Evolutionary conservation across 2,113 vertebrate species (phyloP).

Genomic region (Lota lota): DNA sequence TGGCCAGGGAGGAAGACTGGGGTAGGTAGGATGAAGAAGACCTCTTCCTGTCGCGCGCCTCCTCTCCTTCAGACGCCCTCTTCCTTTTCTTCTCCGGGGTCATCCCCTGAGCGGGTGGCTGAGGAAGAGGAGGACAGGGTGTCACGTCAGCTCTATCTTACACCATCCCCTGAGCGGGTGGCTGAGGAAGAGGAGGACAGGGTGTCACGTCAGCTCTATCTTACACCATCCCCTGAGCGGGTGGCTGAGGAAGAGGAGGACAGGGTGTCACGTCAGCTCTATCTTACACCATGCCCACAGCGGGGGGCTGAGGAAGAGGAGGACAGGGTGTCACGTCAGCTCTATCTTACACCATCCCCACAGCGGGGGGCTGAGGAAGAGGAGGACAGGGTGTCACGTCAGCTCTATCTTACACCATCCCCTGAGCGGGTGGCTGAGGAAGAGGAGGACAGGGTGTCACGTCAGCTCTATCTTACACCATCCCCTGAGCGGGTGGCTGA

Average conservation of each 20-base stretch:
- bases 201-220: conserved; percentile 41
- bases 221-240: conserved; percentile 74
- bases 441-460: conserved; percentile 54
- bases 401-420: conserved; percentile 25
- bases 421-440: conserved; percentile 22
- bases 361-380: conserved; percentile 15
- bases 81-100: conserved; percentile 81
- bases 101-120: conserved; percentile 77
- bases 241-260: conserved; percentile 46
- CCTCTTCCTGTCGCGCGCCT: conserved; percentile 74
- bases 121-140: conserved; percentile 47
- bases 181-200: conserved; percentile 50
- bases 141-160: conserved; percentile 37
- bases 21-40: conserved; percentile 77
- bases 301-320: conserved; percentile 45
- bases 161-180: conserved; percentile 75
- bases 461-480: conserved; percentile 37
- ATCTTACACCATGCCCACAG: conserved; percentile 73
- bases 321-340: conserved; percentile 52
- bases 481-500: conserved; percentile 18
- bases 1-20: conserved; percentile 81
- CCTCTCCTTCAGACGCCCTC: conserved; percentile 66
- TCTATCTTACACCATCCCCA: conserved; percentile 12
- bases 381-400: conserved; percentile 53
- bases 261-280: conserved; percentile 48